These are phyloP conservation scores for Lamellibrachia satsuma DNA, from an alignment of 2,888 invertebrate genomes.

Conservation along the genomic window DNA sequence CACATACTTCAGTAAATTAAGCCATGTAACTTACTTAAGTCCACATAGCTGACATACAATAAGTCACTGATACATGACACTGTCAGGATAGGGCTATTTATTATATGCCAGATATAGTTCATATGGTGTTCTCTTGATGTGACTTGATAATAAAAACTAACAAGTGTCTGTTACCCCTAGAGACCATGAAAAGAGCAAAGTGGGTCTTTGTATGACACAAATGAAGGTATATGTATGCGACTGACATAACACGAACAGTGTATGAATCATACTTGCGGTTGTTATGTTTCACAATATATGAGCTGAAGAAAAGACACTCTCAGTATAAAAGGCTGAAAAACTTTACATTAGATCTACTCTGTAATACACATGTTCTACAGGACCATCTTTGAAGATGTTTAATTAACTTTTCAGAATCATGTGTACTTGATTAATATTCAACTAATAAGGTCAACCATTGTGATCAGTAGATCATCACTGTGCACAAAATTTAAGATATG, in stretches of 20 bases:
- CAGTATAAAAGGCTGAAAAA: not conserved
- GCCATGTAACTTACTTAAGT: not conserved
- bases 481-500: too few relatives aligned
- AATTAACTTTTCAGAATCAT: not conserved
- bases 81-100: not conserved
- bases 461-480: not conserved
- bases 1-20: not conserved
- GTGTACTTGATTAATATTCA: not conserved
- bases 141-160: not conserved
- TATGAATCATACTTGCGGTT: not conserved
- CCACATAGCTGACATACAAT: not conserved
- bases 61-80: not conserved
- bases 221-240: not conserved
- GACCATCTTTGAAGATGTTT: not conserved
- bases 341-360: too few relatives aligned
- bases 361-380: not conserved
- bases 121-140: not conserved
- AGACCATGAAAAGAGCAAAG: not conserved
- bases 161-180: not conserved
- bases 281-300: not conserved
- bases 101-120: not conserved
- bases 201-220: not conserved
- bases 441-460: not conserved
- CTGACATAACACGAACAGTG: not conserved
- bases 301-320: not conserved